Evolutionary conservation across 2,113 vertebrate species (phyloP), one percentile per base, ranked within the genome.

Genomic region (Lophura nycthemera): DNA sequence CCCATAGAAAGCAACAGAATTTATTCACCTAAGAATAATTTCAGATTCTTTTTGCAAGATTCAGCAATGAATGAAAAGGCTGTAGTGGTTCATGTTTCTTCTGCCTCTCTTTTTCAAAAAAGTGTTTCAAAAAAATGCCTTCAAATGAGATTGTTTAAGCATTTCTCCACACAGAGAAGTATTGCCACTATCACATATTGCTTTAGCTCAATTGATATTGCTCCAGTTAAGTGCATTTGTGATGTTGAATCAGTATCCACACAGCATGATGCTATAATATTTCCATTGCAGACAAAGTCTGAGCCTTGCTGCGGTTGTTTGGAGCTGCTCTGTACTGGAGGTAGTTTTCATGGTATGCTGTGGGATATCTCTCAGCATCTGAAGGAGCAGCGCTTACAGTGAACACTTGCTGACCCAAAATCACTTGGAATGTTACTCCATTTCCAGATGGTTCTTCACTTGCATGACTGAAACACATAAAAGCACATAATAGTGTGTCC

Each of bases 11-110:
- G 77, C 79, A 83, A 40, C 80, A 78, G 73, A 93, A 81, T 88
- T 84, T 78, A 86, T 95, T 86, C 65, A 88, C 43, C 82, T 95
- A 72, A 66, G 76, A 95, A 91, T 71, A 73, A 83, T 36, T 95
- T 92, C 75, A 93, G 87, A 27, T 72, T 88, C 6, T 80, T 66
- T 91, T 76, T 90, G 61, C 7, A 5, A 90, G 86, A 65, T 43
- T 86, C 64, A 1, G 36, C 0, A 0, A 45, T 75, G 76, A 95
- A 91, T 93, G 79, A 91, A 83, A 90, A 84, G 61, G 56, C 76
- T 65, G 40, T 48, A 83, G 80, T 92, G 89, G 93, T 95, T 95
- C 92, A 63, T 92, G 84, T 94, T 92, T 94, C 89, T 91, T 86
- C 65, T 86, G 4, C 42, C 8, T 81, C 89, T 92, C 79, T 52